These are phyloP conservation scores for Danio tinwini DNA, from an alignment of 2,797 vertebrate species.

Conservation along the genomic window DNA sequence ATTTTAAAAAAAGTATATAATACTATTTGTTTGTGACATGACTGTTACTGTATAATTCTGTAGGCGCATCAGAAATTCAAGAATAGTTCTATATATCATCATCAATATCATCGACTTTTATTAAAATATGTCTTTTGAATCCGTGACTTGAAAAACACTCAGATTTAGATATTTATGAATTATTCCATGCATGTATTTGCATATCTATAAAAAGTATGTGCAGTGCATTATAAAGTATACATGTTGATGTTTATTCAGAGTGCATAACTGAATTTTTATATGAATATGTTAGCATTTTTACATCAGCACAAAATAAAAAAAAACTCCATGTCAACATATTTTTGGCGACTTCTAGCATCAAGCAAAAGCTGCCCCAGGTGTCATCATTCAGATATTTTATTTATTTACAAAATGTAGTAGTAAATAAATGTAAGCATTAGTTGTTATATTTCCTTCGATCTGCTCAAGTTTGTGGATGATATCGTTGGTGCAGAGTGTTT, in stretches of 20 bases:
- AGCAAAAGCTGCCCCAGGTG: background rate
- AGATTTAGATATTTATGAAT: slow-evolving; percentile 23
- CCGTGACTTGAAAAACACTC: slow-evolving; percentile 3
- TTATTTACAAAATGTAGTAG: background rate
- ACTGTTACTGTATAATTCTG: slow-evolving; percentile 9
- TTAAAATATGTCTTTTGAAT: slow-evolving; percentile 17
- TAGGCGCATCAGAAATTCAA: slow-evolving; percentile 11
- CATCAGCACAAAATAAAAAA: slow-evolving; percentile 8
- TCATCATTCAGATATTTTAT: slow-evolving; percentile 9
- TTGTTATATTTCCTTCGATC: background rate
- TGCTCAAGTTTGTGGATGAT: background rate
- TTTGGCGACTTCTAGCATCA: background rate
- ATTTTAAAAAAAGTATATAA: background rate
- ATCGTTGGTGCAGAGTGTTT: background rate
- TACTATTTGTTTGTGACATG: slow-evolving; percentile 2
- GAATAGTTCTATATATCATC: background rate
- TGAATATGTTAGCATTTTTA: background rate
- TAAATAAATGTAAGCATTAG: background rate
- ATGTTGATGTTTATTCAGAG: slow-evolving; percentile 12
- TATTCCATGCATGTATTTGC: slow-evolving; percentile 16
- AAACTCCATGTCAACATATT: background rate
- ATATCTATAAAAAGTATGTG: slow-evolving; percentile 31
- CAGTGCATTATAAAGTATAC: slow-evolving; percentile 29
- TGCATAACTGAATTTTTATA: background rate
- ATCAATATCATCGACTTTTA: no score